Percentiles rank a stretch among this genome's conserved stretches.
phyloP scores from a whole-genome alignment of 2,797 vertebrate species.

The Calcarius lapponicus region DNA sequence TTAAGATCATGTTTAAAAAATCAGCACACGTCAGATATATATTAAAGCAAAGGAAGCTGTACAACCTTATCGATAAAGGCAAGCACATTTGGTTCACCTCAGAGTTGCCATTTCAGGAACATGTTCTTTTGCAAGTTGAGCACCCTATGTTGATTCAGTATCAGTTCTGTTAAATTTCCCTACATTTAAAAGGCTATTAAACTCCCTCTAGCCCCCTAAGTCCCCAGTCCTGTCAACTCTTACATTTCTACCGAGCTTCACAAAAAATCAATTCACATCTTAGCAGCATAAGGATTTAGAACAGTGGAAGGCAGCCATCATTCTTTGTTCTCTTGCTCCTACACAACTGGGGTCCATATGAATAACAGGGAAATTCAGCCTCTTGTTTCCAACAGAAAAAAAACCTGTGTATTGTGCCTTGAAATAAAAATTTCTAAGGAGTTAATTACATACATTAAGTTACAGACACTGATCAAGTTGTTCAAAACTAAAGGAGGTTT shows the following conservation, averaged over 20 bases:
- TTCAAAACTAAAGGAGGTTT: not conserved
- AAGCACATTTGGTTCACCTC: conserved; percentile 29
- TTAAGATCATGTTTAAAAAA: not conserved
- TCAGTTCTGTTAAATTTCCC: not conserved
- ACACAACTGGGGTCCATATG: not conserved
- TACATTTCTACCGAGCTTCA: not conserved
- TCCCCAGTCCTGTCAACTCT: not conserved
- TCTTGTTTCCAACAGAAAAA: not conserved
- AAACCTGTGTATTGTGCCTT: not conserved
- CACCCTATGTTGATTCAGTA: not conserved
- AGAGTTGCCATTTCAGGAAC: not conserved
- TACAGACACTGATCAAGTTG: not conserved
- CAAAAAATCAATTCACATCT: not conserved
- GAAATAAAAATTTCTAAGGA: not conserved
- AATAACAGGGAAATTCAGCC: not conserved
- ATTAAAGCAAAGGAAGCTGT: conserved; percentile 50
- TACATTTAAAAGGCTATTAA: not conserved
- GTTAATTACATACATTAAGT: not conserved
- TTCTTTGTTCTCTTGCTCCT: not conserved
- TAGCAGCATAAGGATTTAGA: not conserved
- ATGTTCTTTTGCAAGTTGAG: not conserved
- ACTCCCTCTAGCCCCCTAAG: not conserved
- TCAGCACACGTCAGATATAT: not conserved
- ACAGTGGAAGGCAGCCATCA: not conserved
- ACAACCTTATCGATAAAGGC: not conserved